phyloP scores from a whole-genome alignment of 2,888 invertebrate species.

The Liopterus haemorrhoidalis region DNA sequence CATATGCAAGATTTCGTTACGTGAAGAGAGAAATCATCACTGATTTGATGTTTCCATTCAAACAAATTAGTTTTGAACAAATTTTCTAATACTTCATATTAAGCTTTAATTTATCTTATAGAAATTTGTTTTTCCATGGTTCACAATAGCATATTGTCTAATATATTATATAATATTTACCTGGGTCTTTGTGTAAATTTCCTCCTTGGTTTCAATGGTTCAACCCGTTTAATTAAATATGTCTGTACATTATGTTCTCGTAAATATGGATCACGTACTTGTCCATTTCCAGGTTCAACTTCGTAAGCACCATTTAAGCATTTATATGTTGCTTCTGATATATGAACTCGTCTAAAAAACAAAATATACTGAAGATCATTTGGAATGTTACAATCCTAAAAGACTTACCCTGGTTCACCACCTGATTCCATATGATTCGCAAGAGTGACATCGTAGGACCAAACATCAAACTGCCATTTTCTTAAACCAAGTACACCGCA shows the following conservation, averaged over 20 bases:
- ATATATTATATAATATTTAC: slow-evolving; percentile 33
- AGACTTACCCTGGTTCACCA: slow-evolving; percentile 83
- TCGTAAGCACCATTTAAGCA: slow-evolving; percentile 86
- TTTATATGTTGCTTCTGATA: slow-evolving; percentile 81
- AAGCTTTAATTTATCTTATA: neutral
- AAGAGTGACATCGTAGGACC: slow-evolving; percentile 91
- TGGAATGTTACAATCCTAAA: slow-evolving; percentile 15
- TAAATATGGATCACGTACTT: slow-evolving; percentile 74
- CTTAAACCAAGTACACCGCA: slow-evolving; percentile 90
- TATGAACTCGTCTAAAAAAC: slow-evolving; percentile 81
- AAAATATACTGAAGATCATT: slow-evolving; percentile 17
- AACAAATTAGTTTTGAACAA: neutral
- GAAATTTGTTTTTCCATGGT: neutral
- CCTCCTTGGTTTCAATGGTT: slow-evolving; percentile 60
- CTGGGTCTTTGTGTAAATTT: slow-evolving; percentile 49
- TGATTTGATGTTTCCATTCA: neutral
- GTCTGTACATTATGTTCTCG: slow-evolving; percentile 82
- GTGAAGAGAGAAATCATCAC: neutral
- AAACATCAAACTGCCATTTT: slow-evolving; percentile 91
- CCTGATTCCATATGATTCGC: slow-evolving; percentile 97
- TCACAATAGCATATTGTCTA: neutral
- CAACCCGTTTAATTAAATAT: slow-evolving; percentile 77
- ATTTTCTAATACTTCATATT: slow-evolving; percentile 1
- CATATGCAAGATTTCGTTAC: too few species aligned
- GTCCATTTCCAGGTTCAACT: slow-evolving; percentile 88